Conservation (phyloP, 2,113 vertebrate species). For the Rhadina sibilatrix region DNA sequence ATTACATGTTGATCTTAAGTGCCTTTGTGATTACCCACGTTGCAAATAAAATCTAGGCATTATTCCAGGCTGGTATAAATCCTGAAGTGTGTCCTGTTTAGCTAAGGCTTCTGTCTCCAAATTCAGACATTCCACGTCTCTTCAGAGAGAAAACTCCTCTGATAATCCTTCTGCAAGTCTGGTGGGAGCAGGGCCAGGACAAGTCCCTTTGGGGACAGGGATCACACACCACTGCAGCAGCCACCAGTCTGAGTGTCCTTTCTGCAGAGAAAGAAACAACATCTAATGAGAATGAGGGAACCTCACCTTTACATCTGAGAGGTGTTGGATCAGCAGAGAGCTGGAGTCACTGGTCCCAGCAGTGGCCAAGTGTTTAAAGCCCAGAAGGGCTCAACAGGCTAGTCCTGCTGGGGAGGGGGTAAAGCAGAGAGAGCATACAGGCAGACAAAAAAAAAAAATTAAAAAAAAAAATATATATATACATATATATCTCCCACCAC, state of each 20-base stretch:
- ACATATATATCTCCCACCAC: not conserved
- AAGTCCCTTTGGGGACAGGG: too few species aligned
- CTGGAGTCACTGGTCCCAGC: not conserved
- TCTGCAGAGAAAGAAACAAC: not conserved
- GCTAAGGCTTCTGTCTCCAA: not conserved
- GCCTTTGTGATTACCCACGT: not conserved
- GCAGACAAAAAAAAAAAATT: not conserved
- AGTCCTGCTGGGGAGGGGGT: not conserved
- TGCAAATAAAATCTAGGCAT: not conserved
- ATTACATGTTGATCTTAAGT: not conserved
- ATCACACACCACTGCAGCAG: accelerated
- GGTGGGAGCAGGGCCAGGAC: not conserved
- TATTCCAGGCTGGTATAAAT: not conserved
- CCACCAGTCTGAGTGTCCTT: not conserved
- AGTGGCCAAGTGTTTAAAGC: not conserved
- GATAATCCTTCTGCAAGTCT: not conserved
- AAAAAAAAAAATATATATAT: not conserved
- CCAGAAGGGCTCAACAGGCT: not conserved
- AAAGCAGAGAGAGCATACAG: not conserved
- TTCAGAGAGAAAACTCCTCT: not conserved
- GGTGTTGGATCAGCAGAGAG: not conserved
- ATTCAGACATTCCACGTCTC: accelerated
- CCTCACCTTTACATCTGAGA: not conserved
- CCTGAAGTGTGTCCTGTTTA: not conserved
- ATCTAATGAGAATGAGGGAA: not conserved